Evolutionary conservation across 2,113 vertebrate species (phyloP).

Genomic region (Pygoscelis adeliae): DNA sequence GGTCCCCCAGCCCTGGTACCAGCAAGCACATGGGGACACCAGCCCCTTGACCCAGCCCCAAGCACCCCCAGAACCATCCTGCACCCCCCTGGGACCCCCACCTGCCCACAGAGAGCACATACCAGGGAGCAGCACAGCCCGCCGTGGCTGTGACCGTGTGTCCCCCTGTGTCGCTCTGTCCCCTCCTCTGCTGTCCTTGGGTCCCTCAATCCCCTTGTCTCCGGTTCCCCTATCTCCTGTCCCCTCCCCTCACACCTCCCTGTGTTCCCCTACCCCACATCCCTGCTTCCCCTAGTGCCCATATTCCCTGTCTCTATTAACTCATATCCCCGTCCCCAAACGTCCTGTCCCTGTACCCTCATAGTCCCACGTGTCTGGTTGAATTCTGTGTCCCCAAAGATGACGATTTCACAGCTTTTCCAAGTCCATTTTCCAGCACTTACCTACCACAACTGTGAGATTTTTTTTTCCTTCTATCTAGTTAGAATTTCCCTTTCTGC

Average conservation of each 20-base stretch:
- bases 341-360: background rate
- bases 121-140: background rate
- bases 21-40: background rate
- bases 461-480: background rate
- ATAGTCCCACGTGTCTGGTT: fast-evolving
- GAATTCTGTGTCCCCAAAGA: background rate
- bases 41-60: background rate
- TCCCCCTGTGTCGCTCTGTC: fast-evolving
- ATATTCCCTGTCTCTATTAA: background rate
- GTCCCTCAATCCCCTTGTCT: background rate
- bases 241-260: no score
- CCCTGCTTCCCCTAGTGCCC: fast-evolving
- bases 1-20: background rate
- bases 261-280: background rate
- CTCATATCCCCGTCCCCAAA: fast-evolving
- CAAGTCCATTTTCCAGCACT: background rate
- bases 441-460: background rate
- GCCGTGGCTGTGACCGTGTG: fast-evolving
- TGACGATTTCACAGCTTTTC: background rate
- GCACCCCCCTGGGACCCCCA: background rate
- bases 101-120: background rate
- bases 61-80: background rate
- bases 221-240: background rate
- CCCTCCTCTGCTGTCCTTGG: background rate
- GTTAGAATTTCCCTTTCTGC: background rate